Evolutionary conservation across 1,140 invertebrate genomes (phyloP), one percentile per base, ranked within the genome.

Genomic region (Saccostrea echinata): DNA sequence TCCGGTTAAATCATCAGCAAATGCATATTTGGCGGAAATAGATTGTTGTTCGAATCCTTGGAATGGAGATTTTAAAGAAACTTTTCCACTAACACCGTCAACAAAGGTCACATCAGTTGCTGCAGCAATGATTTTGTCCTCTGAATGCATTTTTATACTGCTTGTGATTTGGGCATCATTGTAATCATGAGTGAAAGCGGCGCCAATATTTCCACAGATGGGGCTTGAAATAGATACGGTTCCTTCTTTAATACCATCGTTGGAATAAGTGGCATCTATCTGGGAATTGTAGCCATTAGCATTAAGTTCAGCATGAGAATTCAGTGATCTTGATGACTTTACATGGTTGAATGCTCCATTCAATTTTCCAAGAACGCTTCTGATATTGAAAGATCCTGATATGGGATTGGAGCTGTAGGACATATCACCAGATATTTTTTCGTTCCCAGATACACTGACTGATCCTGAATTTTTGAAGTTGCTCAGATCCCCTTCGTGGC

Each of bases 331-430:
- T 18, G 68, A 35, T 13, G 84, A 84, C 24, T 57, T 55, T 27
- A 18, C 85, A 76, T 88, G 85, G 51, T 43, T 71, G 13, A 88
- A 88, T 24, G 81, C 80, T 57, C n/a, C 57, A n/a, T 84, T 27
- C 24, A 86, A 52, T 35, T 71, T 53, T 80, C 30, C 27, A 21
- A 24, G 21, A 3, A 86, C 16, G 21, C 64, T 53, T 80, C 68
- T 35, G 27, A 86, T 33, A 27, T 52, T 51, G 21, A 80, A 80
- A 24, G 64, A n/a, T 18, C 68, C 85, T 30, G 43, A 51, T 18
- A 51, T 52, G 12, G 68, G 68, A 13, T 30, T 27, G 68, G 27
- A 76, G 16, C 27, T 30, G 11, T 30, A 86, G n/a, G 64, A 52
- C 24, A 86, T 80, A 21, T 80, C 53, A 16, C 35, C 43, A 18